Base-by-base conservation (phyloP, 2,888 invertebrate species). In the Latrodectus elegans region DNA sequence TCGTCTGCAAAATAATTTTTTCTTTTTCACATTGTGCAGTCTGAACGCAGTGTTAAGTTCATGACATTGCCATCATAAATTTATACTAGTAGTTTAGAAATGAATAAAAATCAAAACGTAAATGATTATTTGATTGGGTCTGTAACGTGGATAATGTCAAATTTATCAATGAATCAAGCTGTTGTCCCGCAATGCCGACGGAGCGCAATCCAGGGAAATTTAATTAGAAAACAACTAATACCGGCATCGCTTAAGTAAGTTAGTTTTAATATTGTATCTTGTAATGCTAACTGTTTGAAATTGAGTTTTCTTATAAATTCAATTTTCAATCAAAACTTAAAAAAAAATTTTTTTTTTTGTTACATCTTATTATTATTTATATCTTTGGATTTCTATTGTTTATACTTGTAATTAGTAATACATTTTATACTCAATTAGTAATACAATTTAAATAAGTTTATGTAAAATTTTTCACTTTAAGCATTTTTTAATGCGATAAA, bases 91-190 rank as follows among this genome's bases (percentile, higher is more conserved):
- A 76, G 76, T 51, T 67, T 38, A 82, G 82, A 64, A 67, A 82
- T 82, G 82, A 75, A n/a, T 82, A 82, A 82, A 70, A 75, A 51
- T 49, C 82, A 82, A 75, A 53, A 70, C 75, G 26, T 82, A 22
- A 82, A 82, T 82, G 82, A 82, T 8, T 70, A 75, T 75, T 82
- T 82, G 55, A 60, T 82, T 26, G 75, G 82, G 12, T 70, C 70
- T 70, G 60, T 60, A 49, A 68, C 82, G 8, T 82, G 82, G 82
- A 82, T 82, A 67, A 70, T 82, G 68, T 81, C 81, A 10, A 68
- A 70, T 82, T 70, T 82, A 49, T 75, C 82, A 12, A 82, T 51
- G 49, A 65, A 70, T 55, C 68, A 82, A 70, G 49, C 53, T 22
- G 14, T 17, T n/a, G 68, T 74, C n/a, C 75, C 82, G 9, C 82